Evolutionary conservation across 23 tunicate genomes (phyloP), one percentile per base, ranked within the genome.

Genomic region (Trididemnum miniatum): DNA sequence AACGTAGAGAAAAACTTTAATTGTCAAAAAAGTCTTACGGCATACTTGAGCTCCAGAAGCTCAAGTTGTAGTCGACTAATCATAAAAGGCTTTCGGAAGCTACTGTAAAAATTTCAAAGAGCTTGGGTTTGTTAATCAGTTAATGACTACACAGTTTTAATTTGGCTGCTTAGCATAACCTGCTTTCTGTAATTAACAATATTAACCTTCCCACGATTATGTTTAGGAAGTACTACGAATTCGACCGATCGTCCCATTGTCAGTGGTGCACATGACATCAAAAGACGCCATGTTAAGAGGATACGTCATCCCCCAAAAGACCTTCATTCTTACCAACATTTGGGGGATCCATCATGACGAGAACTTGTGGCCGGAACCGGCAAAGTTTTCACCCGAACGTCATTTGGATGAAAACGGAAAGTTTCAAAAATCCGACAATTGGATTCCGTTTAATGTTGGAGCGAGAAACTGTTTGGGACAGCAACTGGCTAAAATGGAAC

Each of bases 401-500:
- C 90, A 85, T 59, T 29, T 90, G 3, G 86, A 80, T 39, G 66
- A 39, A 7, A 51, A 80, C 30, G 96, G 96, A 35, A 72, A 74
- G 65, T 90, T 90, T 59, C 29, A 51, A 2, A 90, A 90, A 73
- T 65, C 77, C 0, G 71, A 80, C 31, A 31, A 73, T 34, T 35
- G 35, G 38, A 72, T 85, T 2, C 86, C 72, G 1, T 90, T 90
- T 51, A 69, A 73, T 20, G 78, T 85, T 3, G 96, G 96, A 33
- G 59, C 80, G 0, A 80, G 96, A 4, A 76, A 75, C 35, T 90
- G 96, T 34, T 51, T 85, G 0, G 96, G 96, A 2, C 60, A 44
- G 63, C 89, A 79, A 31, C 78, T 90, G 51, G 96, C 96, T 12
- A 80, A 85, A 25, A 86, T 90, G 86, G 90, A 90, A 65, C 65